Evolutionary conservation across 2,797 vertebrate species (phyloP).

Genomic region (Fistularia commersonii): DNA sequence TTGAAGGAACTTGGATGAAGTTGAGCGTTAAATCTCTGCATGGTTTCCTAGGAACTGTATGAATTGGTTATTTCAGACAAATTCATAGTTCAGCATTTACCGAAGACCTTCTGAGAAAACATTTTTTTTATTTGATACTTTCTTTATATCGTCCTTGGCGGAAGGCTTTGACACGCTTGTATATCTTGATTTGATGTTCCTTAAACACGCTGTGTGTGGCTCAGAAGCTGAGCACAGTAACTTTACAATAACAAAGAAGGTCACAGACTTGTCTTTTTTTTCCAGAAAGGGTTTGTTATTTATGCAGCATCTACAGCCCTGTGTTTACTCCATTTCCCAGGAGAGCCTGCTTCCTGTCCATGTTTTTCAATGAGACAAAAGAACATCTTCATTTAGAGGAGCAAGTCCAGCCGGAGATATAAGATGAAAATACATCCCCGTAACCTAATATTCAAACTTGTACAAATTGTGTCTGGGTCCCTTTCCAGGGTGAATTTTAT

Average conservation of each 20-base stretch:
- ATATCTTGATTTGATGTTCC: conserved; percentile 12
- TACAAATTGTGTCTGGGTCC: conserved; percentile 39
- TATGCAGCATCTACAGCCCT: conserved; percentile 30
- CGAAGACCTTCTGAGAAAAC: too few species aligned
- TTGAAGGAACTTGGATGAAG: too few species aligned
- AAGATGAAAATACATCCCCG: conserved; percentile 33
- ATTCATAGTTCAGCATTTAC: too few species aligned
- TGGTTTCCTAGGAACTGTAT: too few species aligned
- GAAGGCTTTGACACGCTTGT: conserved; percentile 28
- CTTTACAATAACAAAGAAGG: conserved; percentile 22
- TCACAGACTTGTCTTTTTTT: conserved; percentile 17
- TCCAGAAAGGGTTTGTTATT: conserved; percentile 16
- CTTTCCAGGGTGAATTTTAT: conserved; percentile 34
- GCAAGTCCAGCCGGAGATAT: conserved; percentile 33
- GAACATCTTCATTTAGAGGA: conserved; percentile 35
- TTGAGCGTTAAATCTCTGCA: too few species aligned
- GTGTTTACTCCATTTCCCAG: conserved; percentile 37
- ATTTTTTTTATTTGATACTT: not conserved
- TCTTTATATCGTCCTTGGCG: conserved; percentile 13
- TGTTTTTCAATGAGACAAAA: conserved; percentile 33
- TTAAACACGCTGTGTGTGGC: conserved; percentile 53
- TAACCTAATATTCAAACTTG: conserved; percentile 26
- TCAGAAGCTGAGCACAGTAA: conserved; percentile 36
- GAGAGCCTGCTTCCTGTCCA: conserved; percentile 45
- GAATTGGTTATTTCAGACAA: too few species aligned